Conservation (phyloP, 1,140 invertebrate genomes). For the Copidosoma floridanum region DNA sequence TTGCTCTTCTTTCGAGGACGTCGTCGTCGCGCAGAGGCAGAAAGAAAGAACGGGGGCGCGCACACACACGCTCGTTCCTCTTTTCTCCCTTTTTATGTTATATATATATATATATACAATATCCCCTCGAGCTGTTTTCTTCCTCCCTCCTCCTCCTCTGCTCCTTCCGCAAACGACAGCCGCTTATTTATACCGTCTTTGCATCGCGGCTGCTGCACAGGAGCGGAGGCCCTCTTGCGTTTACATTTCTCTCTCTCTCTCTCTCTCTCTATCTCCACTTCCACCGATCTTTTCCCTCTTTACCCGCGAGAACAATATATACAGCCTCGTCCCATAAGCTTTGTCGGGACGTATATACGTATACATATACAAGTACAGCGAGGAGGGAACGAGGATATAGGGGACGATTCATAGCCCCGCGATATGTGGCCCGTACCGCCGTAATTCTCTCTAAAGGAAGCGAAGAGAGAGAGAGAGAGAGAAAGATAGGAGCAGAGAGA, state of each 20-base stretch:
- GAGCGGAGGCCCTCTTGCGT: constrained; percentile 45
- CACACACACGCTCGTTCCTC: constrained; percentile 26
- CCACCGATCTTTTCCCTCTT: constrained; percentile 14
- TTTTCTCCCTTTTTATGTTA: constrained; percentile 9
- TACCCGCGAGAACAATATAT: constrained; percentile 16
- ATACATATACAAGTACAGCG: no score
- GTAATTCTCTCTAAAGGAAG: background rate
- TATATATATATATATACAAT: no score
- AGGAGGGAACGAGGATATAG: background rate
- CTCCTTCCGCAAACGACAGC: constrained; percentile 57
- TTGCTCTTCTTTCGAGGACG: constrained; percentile 26
- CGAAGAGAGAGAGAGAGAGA: background rate
- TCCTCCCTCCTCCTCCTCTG: constrained; percentile 43
- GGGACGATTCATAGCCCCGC: constrained; percentile 2
- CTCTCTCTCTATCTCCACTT: constrained; percentile 32
- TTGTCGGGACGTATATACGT: no score
- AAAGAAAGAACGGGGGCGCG: no score
- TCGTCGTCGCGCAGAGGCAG: no score
- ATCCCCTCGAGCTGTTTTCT: constrained; percentile 41
- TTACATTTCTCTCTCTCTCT: constrained; percentile 42
- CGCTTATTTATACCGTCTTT: constrained; percentile 58
- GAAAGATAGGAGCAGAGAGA: background rate
- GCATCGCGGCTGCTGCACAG: constrained; percentile 45
- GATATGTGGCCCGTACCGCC: constrained; percentile 2
- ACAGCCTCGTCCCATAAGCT: constrained; percentile 14